phyloP scores from a whole-genome alignment of 2,797 vertebrate genomes.

The Sebastes hubbsi region DNA sequence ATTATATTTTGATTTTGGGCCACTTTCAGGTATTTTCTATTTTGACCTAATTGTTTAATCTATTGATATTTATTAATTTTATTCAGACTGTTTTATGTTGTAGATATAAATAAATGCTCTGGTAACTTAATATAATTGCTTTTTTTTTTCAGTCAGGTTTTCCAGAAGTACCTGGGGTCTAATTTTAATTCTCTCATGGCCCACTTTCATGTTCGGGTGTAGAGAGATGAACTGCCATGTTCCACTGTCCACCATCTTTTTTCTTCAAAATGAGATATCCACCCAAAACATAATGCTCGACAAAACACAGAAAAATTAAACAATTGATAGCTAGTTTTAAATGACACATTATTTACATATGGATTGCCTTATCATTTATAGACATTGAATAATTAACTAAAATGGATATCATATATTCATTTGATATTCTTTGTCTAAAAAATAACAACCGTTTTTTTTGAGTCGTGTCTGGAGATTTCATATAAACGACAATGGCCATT shows the following conservation, averaged over 20 bases:
- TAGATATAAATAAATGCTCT: background rate
- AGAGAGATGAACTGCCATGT: background rate
- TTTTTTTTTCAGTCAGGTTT: background rate
- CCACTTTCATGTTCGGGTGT: background rate
- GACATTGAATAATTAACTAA: background rate
- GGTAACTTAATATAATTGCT: background rate
- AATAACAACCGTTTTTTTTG: background rate
- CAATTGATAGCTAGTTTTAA: background rate
- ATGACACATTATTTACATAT: background rate
- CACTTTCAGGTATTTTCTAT: background rate
- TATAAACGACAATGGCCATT: constrained; percentile 26
- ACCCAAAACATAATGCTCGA: background rate
- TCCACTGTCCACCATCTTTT: background rate
- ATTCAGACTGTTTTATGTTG: background rate
- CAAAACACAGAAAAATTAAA: background rate
- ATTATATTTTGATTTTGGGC: background rate
- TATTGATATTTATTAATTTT: background rate
- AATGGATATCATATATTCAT: background rate
- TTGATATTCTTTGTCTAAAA: background rate
- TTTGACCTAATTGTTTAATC: background rate
- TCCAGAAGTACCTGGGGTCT: background rate
- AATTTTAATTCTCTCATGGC: constrained; percentile 5
- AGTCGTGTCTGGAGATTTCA: background rate
- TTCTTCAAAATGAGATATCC: background rate
- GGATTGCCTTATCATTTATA: background rate